A percentile compares a stretch with the other conserved stretches of the same genome.
Evolutionary conservation across 2,113 vertebrate species (phyloP).

Genomic region (Istiophorus platypterus): DNA sequence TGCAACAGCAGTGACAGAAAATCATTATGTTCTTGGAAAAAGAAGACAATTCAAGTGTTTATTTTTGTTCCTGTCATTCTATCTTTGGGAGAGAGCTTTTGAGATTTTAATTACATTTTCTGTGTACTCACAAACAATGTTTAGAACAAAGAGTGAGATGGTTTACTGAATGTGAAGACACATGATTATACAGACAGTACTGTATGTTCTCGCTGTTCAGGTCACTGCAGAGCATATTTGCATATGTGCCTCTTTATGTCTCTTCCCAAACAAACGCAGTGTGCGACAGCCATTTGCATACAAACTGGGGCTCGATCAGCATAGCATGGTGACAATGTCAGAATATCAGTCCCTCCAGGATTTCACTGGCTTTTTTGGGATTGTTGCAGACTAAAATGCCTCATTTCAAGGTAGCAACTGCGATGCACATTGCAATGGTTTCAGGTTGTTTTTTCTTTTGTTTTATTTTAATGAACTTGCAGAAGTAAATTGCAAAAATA

Average conservation of each 20-base stretch:
- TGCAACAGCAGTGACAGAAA: slow-evolving; percentile 44
- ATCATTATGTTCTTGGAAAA: slow-evolving; percentile 18
- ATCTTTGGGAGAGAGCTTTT: not conserved
- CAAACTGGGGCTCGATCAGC: not conserved
- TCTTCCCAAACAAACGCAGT: slow-evolving; percentile 13
- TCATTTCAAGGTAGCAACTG: too few species aligned
- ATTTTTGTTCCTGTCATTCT: not conserved
- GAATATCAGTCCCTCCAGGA: not conserved
- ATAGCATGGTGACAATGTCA: slow-evolving; percentile 2
- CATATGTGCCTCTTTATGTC: slow-evolving; percentile 4
- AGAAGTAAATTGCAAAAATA: too few species aligned
- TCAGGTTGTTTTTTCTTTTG: too few species aligned
- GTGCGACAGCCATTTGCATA: not conserved
- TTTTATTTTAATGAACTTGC: too few species aligned
- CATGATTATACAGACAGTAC: not conserved
- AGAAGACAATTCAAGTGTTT: not conserved
- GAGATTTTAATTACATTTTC: not conserved
- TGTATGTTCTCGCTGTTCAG: slow-evolving; percentile 3
- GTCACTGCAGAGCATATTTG: slow-evolving; percentile 3
- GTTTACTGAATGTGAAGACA: slow-evolving; percentile 19
- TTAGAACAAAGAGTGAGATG: not conserved
- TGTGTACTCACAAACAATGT: not conserved
- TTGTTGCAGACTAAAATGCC: too few species aligned
- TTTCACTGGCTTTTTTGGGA: too few species aligned
- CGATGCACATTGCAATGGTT: too few species aligned